Evolutionary conservation across 2,888 invertebrate genomes (phyloP).

Genomic region (Netelia fuscicornis): DNA sequence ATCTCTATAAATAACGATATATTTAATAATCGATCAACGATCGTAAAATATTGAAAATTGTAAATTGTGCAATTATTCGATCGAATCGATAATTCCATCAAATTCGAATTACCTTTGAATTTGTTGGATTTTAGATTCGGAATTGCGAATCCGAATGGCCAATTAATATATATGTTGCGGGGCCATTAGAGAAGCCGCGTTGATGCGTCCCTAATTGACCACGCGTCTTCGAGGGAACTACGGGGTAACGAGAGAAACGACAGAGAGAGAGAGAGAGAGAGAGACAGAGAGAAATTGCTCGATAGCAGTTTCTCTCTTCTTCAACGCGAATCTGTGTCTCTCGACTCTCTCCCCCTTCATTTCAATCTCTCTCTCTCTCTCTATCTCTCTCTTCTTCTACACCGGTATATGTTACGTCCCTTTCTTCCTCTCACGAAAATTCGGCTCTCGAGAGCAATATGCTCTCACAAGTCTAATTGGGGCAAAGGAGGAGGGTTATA

Average conservation of each 20-base stretch:
- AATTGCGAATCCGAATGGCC: slow-evolving; percentile 65
- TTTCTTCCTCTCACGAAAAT: slow-evolving; percentile 11
- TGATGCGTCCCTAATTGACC: slow-evolving; percentile 56
- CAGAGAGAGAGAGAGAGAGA: not conserved
- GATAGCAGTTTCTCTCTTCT: slow-evolving; percentile 1
- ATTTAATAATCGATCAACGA: too few relatives aligned
- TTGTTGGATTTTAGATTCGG: not conserved
- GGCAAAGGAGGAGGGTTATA: not conserved
- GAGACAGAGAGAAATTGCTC: not conserved
- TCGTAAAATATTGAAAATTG: too few relatives aligned
- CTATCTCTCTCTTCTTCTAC: not conserved
- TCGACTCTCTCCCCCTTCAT: not conserved
- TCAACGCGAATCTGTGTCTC: not conserved
- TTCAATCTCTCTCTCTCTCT: not conserved
- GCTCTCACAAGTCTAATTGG: slow-evolving; percentile 26
- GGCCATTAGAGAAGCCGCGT: slow-evolving; percentile 75
- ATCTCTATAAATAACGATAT: too few relatives aligned
- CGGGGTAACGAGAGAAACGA: not conserved
- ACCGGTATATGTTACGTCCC: not conserved
- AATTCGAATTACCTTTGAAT: too few relatives aligned
- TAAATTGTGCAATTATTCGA: too few relatives aligned
- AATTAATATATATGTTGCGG: slow-evolving; percentile 76
- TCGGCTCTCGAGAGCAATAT: slow-evolving; percentile 7
- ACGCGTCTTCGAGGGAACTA: not conserved
- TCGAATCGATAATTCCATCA: too few relatives aligned